Percentiles rank a stretch among this genome's conserved stretches.
Evolutionary conservation across 2,797 vertebrate species (phyloP).

Genomic region (Meriones psammophilus): DNA sequence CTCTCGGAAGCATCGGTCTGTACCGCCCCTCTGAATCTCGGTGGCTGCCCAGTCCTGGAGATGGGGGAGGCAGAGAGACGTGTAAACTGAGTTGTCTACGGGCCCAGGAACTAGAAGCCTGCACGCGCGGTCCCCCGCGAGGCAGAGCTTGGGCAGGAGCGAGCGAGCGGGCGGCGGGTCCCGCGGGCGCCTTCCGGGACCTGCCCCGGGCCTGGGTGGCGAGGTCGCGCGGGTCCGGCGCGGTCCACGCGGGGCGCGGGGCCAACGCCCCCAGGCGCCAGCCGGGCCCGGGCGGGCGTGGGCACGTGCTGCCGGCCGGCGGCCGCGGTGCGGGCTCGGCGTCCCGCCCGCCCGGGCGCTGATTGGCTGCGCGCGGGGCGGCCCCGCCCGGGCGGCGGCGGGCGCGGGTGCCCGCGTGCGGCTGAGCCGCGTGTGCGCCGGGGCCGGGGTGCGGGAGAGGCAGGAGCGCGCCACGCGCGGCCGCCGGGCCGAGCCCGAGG

Average conservation of each 20-base stretch:
- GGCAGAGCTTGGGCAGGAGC: not conserved
- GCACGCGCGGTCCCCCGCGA: not conserved
- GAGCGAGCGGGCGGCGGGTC: not conserved
- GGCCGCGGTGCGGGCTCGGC: slow-evolving; percentile 45
- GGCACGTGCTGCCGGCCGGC: slow-evolving; percentile 72
- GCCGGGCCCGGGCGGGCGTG: slow-evolving; percentile 50
- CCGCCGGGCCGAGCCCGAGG: slow-evolving; percentile 76
- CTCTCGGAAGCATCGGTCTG: not conserved
- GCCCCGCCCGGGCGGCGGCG: slow-evolving; percentile 84
- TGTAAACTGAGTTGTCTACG: not conserved
- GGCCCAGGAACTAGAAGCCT: not conserved
- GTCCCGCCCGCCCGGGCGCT: slow-evolving; percentile 74
- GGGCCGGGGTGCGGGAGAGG: slow-evolving; percentile 78
- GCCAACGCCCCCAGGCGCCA: slow-evolving; percentile 48
- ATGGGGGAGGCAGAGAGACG: not conserved
- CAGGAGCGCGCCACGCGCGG: slow-evolving; percentile 75
- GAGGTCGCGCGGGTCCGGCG: not conserved
- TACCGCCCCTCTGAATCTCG: not conserved
- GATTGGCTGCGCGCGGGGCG: slow-evolving; percentile 88
- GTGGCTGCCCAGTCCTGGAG: not conserved
- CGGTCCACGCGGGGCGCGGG: not conserved
- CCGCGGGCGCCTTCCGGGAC: not conserved
- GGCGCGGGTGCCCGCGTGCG: slow-evolving; percentile 83
- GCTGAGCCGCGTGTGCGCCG: slow-evolving; percentile 70
- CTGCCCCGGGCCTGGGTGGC: not conserved